Percentiles rank a stretch among this genome's conserved stretches.
phyloP scores from a whole-genome alignment of 2,113 vertebrate species.

The human region DNA sequence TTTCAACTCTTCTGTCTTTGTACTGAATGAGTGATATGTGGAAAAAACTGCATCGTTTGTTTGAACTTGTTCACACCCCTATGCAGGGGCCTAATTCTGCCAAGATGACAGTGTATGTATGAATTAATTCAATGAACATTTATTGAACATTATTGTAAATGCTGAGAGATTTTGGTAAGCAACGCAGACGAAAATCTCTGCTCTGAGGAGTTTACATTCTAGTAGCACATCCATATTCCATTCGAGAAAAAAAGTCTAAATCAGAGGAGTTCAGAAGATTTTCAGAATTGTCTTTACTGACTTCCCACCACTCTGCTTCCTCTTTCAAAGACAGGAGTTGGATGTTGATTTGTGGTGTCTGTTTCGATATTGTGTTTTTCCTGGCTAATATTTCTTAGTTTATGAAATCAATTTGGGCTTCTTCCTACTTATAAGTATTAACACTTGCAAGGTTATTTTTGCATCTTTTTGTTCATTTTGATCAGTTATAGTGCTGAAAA shows the following conservation, averaged over 20 bases:
- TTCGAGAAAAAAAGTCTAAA: neutral
- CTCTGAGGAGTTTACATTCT: neutral
- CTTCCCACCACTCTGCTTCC: neutral
- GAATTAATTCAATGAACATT: neutral
- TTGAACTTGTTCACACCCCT: neutral
- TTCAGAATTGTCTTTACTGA: neutral
- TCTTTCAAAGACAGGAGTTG: neutral
- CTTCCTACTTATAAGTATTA: neutral
- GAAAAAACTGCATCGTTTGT: neutral
- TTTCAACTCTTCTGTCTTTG: neutral
- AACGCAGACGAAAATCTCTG: neutral
- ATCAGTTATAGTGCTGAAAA: neutral
- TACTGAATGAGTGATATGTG: neutral
- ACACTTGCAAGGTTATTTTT: neutral
- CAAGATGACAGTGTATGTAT: neutral
- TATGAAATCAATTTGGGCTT: neutral
- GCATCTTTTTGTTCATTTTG: neutral
- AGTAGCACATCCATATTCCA: neutral
- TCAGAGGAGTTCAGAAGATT: neutral
- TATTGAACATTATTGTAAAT: neutral
- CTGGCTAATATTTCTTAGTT: slow-evolving; percentile 35
- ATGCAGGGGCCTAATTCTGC: neutral
- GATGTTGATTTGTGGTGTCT: neutral
- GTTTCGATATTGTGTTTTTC: slow-evolving; percentile 27
- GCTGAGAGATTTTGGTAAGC: neutral